Evolutionary conservation across 1,140 invertebrate species (phyloP).

Genomic region (Hycleus cichorii): DNA sequence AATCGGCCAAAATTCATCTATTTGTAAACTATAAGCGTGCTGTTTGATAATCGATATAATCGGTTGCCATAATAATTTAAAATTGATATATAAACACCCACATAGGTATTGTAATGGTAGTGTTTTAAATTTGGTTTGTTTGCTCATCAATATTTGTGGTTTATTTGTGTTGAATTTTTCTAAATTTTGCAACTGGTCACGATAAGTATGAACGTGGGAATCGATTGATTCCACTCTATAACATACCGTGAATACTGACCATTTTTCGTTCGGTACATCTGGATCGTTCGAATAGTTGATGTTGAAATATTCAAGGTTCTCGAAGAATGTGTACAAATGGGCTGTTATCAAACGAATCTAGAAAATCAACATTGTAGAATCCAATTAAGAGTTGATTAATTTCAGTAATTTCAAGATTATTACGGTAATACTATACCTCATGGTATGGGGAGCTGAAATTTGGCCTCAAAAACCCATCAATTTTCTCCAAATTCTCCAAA

Average conservation of each 20-base stretch:
- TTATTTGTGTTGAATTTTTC: conserved; percentile 61
- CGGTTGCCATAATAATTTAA: conserved; percentile 84
- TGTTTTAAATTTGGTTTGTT: conserved; percentile 48
- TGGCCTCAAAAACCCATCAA: conserved; percentile 46
- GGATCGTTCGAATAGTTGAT: conserved; percentile 27
- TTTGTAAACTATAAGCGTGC: conserved; percentile 58
- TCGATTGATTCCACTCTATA: conserved; percentile 60
- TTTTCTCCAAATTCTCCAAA: conserved; percentile 42
- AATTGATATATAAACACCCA: conserved; percentile 78
- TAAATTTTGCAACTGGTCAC: conserved; percentile 65
- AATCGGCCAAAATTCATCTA: conserved; percentile 68
- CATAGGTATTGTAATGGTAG: conserved; percentile 69
- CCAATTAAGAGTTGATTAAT: too few relatives aligned
- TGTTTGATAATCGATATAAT: conserved; percentile 62
- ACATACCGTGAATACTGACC: conserved; percentile 56
- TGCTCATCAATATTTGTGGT: conserved; percentile 49
- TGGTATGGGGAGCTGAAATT: conserved; percentile 58
- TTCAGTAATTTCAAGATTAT: too few relatives aligned
- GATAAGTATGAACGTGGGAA: conserved; percentile 64
- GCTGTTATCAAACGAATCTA: conserved; percentile 59
- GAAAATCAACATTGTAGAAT: conserved; percentile 14
- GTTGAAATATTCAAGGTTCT: conserved; percentile 43
- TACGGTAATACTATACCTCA: conserved; percentile 45
- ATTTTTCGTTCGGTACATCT: conserved; percentile 31
- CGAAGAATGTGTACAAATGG: conserved; percentile 66